phyloP scores from a whole-genome alignment of 35 echinoderm and acorn worm genomes.

The Chiridota heheva region DNA sequence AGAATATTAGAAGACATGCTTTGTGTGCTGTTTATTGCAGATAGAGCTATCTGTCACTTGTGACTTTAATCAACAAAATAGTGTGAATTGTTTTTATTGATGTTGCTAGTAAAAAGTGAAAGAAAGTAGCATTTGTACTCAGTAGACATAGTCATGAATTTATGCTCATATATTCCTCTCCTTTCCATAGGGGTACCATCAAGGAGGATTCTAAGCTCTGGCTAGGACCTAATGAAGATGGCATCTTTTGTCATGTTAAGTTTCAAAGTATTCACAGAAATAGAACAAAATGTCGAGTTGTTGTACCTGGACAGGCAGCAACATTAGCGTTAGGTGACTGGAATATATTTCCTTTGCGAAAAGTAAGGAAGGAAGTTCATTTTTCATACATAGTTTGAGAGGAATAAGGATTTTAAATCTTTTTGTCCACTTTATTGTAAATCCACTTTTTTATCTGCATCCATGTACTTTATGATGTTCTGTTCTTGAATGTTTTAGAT shows the following conservation, averaged over 20 bases:
- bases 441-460: neutral
- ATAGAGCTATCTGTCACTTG: too few species aligned
- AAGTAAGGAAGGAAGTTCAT: conserved; percentile 56
- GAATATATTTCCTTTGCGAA: conserved; percentile 66
- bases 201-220: conserved; percentile 75
- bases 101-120: neutral
- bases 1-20: too few species aligned
- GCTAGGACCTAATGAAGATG: conserved; percentile 84
- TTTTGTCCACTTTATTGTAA: neutral
- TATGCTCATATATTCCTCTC: neutral
- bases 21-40: too few species aligned
- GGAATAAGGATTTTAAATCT: neutral
- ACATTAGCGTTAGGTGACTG: conserved; percentile 79
- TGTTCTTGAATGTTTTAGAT: neutral
- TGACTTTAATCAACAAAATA: neutral
- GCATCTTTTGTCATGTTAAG: conserved; percentile 64
- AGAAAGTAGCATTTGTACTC: neutral
- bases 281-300: conserved; percentile 79
- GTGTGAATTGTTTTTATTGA: neutral
- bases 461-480: neutral
- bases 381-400: too few species aligned
- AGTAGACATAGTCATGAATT: neutral
- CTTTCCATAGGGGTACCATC: conserved; percentile 61
- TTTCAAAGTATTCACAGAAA: conserved; percentile 94
- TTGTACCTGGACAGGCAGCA: conserved; percentile 91